Evolutionary conservation across 1,140 invertebrate species (phyloP).

Genomic region (Drosophila baimaii): DNA sequence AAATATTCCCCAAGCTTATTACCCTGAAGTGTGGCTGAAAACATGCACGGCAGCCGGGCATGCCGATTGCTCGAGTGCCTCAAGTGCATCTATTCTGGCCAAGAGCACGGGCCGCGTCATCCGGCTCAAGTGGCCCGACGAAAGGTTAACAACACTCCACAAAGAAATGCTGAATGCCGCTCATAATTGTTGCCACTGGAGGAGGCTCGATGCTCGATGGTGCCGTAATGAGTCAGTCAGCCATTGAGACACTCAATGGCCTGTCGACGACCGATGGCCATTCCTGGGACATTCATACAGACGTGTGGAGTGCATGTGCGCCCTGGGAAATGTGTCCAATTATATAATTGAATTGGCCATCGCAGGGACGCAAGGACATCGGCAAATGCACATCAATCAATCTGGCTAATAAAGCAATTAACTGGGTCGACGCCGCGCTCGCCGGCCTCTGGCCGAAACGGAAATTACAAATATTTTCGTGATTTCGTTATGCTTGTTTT

Average conservation of each 20-base stretch:
- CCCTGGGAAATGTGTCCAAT: constrained; percentile 43
- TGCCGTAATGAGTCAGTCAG: constrained; percentile 51
- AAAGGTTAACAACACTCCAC: constrained; percentile 80
- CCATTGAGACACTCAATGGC: constrained; percentile 41
- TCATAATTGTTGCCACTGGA: constrained; percentile 45
- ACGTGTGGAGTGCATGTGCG: neutral
- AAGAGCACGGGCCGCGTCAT: constrained; percentile 37
- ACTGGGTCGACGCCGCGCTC: constrained; percentile 25
- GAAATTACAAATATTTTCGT: constrained; percentile 67
- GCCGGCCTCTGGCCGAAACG: constrained; percentile 44
- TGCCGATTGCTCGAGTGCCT: constrained; percentile 33
- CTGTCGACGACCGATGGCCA: constrained; percentile 11
- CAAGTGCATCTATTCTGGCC: constrained; percentile 48
- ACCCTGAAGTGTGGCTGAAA: constrained; percentile 30
- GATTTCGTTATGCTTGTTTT: constrained; percentile 30
- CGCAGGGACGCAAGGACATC: constrained; percentile 45
- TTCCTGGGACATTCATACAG: constrained; percentile 1
- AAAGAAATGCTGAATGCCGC: constrained; percentile 57
- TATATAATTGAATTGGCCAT: constrained; percentile 74
- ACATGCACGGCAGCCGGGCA: constrained; percentile 15
- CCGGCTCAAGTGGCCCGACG: constrained; percentile 67
- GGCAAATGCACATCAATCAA: constrained; percentile 63
- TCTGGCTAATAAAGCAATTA: constrained; percentile 79
- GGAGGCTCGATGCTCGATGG: constrained; percentile 28
- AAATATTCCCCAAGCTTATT: constrained; percentile 48